Percentiles rank a stretch among this genome's conserved stretches.
phyloP scores from a whole-genome alignment of 2,113 vertebrate genomes.

The Podiceps cristatus region DNA sequence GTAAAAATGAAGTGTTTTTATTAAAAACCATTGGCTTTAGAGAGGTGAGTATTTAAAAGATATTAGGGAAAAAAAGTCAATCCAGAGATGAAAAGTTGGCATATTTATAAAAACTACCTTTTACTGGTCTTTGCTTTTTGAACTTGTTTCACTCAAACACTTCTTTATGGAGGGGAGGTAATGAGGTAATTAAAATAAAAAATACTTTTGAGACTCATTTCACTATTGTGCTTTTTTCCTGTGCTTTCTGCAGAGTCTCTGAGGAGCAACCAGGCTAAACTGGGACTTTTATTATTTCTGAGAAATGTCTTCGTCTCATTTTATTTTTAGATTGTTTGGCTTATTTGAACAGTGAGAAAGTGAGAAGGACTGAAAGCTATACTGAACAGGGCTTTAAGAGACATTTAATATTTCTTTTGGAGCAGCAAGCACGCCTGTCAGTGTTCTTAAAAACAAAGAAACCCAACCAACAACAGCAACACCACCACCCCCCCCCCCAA shows the following conservation, averaged over 20 bases:
- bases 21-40: neutral
- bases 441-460: neutral
- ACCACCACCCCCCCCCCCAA: accelerated
- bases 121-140: neutral
- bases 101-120: neutral
- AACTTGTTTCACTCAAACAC: neutral
- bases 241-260: neutral
- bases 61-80: neutral
- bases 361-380: neutral
- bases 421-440: neutral
- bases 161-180: neutral
- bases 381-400: neutral
- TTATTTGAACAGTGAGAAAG: neutral
- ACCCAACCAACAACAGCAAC: neutral
- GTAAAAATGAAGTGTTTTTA: neutral
- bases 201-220: neutral
- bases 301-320: neutral
- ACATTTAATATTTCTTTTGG: neutral
- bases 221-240: neutral
- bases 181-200: constrained; percentile 40
- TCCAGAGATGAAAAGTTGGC: neutral
- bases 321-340: neutral
- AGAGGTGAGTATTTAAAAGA: neutral
- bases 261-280: neutral
- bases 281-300: neutral